A percentile compares a stretch with the other conserved stretches of the same genome.
phyloP scores from a whole-genome alignment of 2,113 vertebrate species.

The Platysternon megacephalum region DNA sequence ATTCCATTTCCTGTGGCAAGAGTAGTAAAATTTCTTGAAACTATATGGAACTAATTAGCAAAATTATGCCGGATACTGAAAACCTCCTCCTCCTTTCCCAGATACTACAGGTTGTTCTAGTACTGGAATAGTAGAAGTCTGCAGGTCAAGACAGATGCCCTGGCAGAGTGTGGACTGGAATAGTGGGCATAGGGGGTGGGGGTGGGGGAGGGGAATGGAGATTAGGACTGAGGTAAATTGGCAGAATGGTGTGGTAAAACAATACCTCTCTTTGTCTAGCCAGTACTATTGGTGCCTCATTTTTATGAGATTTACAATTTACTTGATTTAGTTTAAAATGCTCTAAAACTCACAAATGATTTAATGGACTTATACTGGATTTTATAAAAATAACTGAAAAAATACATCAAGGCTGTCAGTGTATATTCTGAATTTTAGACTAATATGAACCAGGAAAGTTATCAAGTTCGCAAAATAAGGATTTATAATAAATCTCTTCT shows the following conservation, averaged over 20 bases:
- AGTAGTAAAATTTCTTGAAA: fast-evolving
- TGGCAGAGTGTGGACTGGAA: neutral
- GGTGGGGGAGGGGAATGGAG: neutral
- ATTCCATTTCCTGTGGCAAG: fast-evolving
- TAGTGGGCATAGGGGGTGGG: fast-evolving
- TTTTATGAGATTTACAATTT: constrained; percentile 17
- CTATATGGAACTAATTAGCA: fast-evolving
- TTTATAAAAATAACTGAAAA: neutral
- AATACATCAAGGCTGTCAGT: neutral
- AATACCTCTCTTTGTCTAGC: neutral
- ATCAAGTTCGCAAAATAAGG: neutral
- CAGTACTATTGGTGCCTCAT: neutral
- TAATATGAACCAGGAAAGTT: neutral
- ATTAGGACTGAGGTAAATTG: neutral
- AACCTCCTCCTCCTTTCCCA: fast-evolving
- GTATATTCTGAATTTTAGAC: neutral
- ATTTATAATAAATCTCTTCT: neutral
- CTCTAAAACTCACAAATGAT: neutral
- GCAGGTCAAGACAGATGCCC: fast-evolving
- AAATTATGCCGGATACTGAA: neutral
- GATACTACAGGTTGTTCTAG: fast-evolving
- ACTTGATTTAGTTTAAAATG: constrained; percentile 4
- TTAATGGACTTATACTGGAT: neutral
- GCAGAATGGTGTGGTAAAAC: neutral
- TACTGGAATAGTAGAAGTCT: fast-evolving